A percentile compares a stretch with the other conserved stretches of the same genome.
These are phyloP conservation scores for Thysanoteuthis rhombus DNA, from an alignment of 2,888 invertebrate species.

Conservation along the genomic window DNA sequence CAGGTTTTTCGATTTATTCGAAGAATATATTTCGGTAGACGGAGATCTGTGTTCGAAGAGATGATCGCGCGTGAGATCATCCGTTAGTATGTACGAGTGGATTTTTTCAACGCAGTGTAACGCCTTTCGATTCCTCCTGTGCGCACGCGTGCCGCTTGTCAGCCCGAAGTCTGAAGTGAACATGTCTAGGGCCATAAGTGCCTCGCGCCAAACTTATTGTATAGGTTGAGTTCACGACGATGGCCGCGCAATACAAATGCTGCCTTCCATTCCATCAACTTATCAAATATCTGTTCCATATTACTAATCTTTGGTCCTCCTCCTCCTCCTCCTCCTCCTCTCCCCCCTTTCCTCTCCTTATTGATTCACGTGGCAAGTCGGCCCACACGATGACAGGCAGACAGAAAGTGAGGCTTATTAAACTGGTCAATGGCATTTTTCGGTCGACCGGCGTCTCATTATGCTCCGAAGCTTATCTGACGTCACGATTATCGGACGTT, in stretches of 20 bases:
- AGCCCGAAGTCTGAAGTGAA: background rate
- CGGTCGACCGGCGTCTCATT: background rate
- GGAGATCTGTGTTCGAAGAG: background rate
- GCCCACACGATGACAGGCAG: background rate
- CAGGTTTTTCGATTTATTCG: background rate
- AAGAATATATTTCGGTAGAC: background rate
- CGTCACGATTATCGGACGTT: background rate
- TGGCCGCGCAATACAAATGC: background rate
- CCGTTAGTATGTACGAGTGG: background rate
- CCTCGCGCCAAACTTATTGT: background rate
- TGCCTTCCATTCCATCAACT: background rate
- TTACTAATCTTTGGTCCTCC: background rate
- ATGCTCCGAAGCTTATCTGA: background rate
- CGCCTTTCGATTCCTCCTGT: background rate
- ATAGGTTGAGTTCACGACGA: background rate
- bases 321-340: background rate
- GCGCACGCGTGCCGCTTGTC: background rate
- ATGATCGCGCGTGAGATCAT: background rate
- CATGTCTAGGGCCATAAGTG: background rate
- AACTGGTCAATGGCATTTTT: background rate
- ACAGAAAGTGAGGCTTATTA: background rate
- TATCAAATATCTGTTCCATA: background rate
- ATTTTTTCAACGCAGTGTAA: background rate
- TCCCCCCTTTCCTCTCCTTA: background rate
- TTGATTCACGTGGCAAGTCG: background rate